A percentile compares a stretch with the other conserved stretches of the same genome.
Evolutionary conservation across 2,888 invertebrate species (phyloP).

Genomic region (Morinoia aosen): DNA sequence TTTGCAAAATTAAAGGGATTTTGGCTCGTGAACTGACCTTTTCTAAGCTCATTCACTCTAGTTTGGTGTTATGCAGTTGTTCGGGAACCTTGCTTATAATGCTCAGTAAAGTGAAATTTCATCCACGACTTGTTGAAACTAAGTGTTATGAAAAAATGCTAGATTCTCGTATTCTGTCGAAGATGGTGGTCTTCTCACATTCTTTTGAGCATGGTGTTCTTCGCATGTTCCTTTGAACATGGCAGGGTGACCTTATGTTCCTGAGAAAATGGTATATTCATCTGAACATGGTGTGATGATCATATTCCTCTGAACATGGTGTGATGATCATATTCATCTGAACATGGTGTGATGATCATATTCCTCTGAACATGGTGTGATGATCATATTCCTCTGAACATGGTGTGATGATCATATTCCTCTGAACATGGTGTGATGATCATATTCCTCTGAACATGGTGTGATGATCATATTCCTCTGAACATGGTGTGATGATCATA

Average conservation of each 20-base stretch:
- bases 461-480: no score
- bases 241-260: not conserved
- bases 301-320: not conserved
- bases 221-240: not conserved
- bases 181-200: not conserved
- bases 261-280: not conserved
- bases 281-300: not conserved
- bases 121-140: not conserved
- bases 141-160: not conserved
- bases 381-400: not conserved
- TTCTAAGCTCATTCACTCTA: not conserved
- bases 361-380: not conserved
- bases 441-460: not conserved
- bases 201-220: not conserved
- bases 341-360: not conserved
- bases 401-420: not conserved
- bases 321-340: not conserved
- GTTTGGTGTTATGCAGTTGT: not conserved
- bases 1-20: not conserved
- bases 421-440: not conserved
- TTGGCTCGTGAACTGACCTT: not conserved
- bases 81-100: not conserved
- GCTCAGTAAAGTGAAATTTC: not conserved
- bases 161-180: no score
- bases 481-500: no score